Evolutionary conservation across 2,113 vertebrate genomes (phyloP).

Genomic region (Ciconia maguari): DNA sequence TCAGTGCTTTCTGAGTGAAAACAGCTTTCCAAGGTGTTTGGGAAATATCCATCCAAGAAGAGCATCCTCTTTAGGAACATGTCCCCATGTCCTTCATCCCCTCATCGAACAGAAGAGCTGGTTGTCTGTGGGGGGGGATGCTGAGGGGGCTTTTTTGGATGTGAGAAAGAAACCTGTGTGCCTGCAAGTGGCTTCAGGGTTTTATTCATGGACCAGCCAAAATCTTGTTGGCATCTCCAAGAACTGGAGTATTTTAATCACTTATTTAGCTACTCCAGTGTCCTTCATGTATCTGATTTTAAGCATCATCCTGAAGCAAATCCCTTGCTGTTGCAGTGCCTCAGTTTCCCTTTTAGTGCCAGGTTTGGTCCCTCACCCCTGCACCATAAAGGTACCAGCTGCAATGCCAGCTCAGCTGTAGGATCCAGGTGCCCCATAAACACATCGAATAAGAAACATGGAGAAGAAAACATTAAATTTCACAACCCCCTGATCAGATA

Average conservation of each 20-base stretch:
- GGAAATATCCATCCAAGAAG: not conserved
- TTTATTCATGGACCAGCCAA: not conserved
- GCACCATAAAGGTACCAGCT: accelerated
- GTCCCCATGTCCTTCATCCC: not conserved
- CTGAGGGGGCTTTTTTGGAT: not conserved
- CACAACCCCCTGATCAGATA: not conserved
- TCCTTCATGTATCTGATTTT: not conserved
- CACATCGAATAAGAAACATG: not conserved
- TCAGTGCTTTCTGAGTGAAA: not conserved
- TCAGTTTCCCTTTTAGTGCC: not conserved
- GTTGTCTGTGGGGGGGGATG: accelerated
- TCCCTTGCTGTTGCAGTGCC: accelerated
- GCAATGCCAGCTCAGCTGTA: not conserved
- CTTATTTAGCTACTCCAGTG: not conserved
- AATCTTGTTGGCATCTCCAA: not conserved
- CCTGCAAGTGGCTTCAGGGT: not conserved
- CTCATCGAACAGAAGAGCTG: too few species aligned
- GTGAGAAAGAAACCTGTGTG: not conserved
- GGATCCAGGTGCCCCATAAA: not conserved
- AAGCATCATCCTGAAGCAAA: not conserved
- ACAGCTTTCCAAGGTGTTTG: not conserved
- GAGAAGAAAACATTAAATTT: not conserved
- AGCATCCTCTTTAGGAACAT: accelerated
- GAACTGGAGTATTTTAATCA: not conserved
- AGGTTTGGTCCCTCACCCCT: not conserved